Evolutionary conservation across 35 echinoderm and acorn worm species (phyloP).

Genomic region (Apostichopus parvimensis): DNA sequence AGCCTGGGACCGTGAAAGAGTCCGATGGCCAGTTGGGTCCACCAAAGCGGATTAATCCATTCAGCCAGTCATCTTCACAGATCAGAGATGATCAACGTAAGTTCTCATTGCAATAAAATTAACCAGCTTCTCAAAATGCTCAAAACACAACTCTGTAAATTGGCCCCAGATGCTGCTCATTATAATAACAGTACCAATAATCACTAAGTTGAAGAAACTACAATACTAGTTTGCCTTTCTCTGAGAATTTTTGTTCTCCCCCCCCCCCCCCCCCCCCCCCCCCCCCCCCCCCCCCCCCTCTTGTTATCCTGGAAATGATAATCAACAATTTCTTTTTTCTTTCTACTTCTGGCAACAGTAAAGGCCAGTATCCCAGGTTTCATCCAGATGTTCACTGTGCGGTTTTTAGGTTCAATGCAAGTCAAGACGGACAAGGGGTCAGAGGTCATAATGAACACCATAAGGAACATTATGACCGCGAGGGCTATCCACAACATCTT

Average conservation of each 20-base stretch:
- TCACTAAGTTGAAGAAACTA: too few relatives aligned
- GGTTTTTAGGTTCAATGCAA: conserved; percentile 93
- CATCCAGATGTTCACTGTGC: conserved; percentile 72
- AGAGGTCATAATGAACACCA: conserved; percentile 84
- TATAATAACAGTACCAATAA: too few relatives aligned
- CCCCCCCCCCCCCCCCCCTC: too few relatives aligned
- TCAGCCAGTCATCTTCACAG: conserved; percentile 67
- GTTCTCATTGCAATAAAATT: background rate
- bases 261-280: too few relatives aligned
- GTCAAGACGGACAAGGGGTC: conserved; percentile 76
- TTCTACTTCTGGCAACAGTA: conserved; percentile 26
- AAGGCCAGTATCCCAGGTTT: conserved; percentile 70
- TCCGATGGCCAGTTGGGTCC: conserved; percentile 55
- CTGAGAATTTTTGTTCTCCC: too few relatives aligned
- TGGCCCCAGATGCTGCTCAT: too few relatives aligned
- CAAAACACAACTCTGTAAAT: too few relatives aligned
- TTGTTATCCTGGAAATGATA: too few relatives aligned
- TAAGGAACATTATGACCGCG: conserved; percentile 92
- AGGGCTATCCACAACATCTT: conserved; percentile 95
- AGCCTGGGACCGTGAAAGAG: background rate
- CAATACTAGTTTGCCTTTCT: too few relatives aligned
- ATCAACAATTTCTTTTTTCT: background rate
- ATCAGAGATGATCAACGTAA: conserved; percentile 76
- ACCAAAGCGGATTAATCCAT: conserved; percentile 85
- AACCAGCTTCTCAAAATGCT: too few relatives aligned